A percentile compares a stretch with the other conserved stretches of the same genome.
Evolutionary conservation across 2,113 vertebrate species (phyloP).

Genomic region (Corydoras maculifer): DNA sequence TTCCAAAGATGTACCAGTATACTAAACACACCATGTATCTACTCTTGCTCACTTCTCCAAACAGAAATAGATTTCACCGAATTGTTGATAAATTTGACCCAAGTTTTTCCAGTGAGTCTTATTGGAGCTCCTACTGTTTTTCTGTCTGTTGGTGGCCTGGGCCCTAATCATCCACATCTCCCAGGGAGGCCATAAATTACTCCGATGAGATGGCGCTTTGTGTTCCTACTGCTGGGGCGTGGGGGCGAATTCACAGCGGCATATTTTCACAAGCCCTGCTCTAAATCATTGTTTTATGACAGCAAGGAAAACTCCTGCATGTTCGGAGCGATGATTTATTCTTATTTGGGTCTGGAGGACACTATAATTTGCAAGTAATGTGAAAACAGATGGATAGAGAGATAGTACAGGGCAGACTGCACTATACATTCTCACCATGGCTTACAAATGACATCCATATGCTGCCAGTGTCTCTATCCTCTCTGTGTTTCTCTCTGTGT

Average conservation of each 20-base stretch:
- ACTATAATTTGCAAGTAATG: slow-evolving; percentile 90
- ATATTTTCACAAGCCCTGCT: slow-evolving; percentile 92
- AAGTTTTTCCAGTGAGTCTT: slow-evolving; percentile 89
- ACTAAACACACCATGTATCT: slow-evolving; percentile 94
- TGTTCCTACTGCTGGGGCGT: slow-evolving; percentile 82
- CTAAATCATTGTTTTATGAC: slow-evolving; percentile 99
- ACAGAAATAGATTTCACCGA: slow-evolving; percentile 94
- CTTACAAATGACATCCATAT: slow-evolving; percentile 97
- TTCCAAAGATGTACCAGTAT: slow-evolving; percentile 81
- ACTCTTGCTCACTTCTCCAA: slow-evolving; percentile 68
- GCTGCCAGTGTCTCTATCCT: slow-evolving; percentile 74
- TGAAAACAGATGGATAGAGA: slow-evolving; percentile 98
- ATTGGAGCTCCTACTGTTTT: slow-evolving; percentile 98
- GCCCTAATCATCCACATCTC: slow-evolving; percentile 90
- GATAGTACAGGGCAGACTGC: slow-evolving; percentile 83
- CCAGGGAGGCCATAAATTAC: slow-evolving; percentile 98
- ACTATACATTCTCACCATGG: slow-evolving; percentile 74
- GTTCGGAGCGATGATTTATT: slow-evolving; percentile 91
- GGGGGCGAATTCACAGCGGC: slow-evolving; percentile 77
- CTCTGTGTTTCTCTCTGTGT: slow-evolving; percentile 25
- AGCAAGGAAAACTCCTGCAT: slow-evolving; percentile 89
- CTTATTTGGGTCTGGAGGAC: slow-evolving; percentile 93
- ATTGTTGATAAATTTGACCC: slow-evolving; percentile 97
- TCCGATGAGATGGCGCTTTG: slow-evolving; percentile 91
- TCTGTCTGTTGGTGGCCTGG: slow-evolving; percentile 97